A percentile compares a stretch with the other conserved stretches of the same genome.
phyloP scores from a whole-genome alignment of 2,888 invertebrate species.

The Linnaemya vulpina region DNA sequence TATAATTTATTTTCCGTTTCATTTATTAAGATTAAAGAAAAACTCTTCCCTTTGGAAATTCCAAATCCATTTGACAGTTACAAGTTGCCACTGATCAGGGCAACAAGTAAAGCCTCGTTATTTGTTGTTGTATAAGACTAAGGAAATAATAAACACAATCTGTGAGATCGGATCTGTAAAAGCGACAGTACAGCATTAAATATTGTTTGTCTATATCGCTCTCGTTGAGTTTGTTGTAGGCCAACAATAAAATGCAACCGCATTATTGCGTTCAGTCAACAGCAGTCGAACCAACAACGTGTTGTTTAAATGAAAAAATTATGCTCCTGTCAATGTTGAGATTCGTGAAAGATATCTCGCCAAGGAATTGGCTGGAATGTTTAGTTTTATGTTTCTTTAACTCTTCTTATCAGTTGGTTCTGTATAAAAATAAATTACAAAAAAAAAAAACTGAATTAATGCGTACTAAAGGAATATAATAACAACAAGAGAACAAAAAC shows the following conservation, averaged over 20 bases:
- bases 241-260: constrained; percentile 23
- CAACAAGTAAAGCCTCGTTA: constrained; percentile 43
- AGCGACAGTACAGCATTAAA: constrained; percentile 35
- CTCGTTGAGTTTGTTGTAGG: constrained; percentile 7
- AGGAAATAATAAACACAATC: constrained; percentile 38
- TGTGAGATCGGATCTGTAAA: constrained; percentile 41
- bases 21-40: constrained; percentile 15
- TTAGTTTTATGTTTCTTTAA: constrained; percentile 33
- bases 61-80: constrained; percentile 43
- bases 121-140: constrained; percentile 4
- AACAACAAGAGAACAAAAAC: background rate
- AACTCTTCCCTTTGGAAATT: constrained; percentile 31
- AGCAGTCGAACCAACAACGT: constrained; percentile 33
- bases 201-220: constrained; percentile 1
- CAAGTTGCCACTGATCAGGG: constrained; percentile 55
- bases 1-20: constrained; percentile 12
- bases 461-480: constrained; percentile 39
- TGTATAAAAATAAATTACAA: constrained; percentile 18
- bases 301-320: constrained; percentile 64
- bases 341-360: constrained; percentile 58
- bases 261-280: constrained; percentile 13
- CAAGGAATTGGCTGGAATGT: constrained; percentile 43
- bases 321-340: constrained; percentile 70
- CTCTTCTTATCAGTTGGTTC: constrained; percentile 48
- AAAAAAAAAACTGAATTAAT: constrained; percentile 28